Base-by-base conservation (phyloP, 2,888 invertebrate genomes). In the Catonia carolina region DNA sequence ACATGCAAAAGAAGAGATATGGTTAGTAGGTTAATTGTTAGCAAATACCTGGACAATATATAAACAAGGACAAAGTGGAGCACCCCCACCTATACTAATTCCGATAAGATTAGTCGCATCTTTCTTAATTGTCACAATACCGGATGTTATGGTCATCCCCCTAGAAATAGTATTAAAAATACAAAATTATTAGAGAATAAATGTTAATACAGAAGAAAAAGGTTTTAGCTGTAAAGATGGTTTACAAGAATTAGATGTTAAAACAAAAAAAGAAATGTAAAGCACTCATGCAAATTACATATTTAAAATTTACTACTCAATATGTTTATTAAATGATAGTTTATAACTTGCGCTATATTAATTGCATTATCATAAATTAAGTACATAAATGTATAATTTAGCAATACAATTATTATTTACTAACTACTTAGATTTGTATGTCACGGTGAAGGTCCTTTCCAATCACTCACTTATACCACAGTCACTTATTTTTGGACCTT, bases 81-180 rank as follows among this genome's bases (percentile, higher is more conserved):
- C 89, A 35, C 96, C 96, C 1, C 98, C 98, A 0, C 98, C 98
- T 62, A 99, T 98, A 70, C 95, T 96, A 65, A 99, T 97, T 1
- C 99, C 99, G 63, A 99, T 96, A 23, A 99, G 76, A 64, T 83
- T 83, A 70, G 91, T 91, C 63, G 85, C 82, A 74, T 98, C 97
- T 74, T 99, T 99, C 65, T 83, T 83, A 48, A 99, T 83, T 3
- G 84, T 81, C 2, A 97, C 86, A 67, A 86, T 89, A 17, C 95
- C 97, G 5, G 96, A 95, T 1, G 95, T 96, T 18, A 97, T 88
- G 22, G 90, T 95, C 95, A 98, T 96, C 1, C 98, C 98, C 93
- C 97, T 98, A 69, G 45, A 62, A n/a, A n/a, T n/a, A 63, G 39
- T 55, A 33, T 47, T 48, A 49, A 36, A 17, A 15, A 53, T 49